Base-by-base conservation (phyloP, 2,113 vertebrate genomes). In the Ptilonorhynchus violaceus region DNA sequence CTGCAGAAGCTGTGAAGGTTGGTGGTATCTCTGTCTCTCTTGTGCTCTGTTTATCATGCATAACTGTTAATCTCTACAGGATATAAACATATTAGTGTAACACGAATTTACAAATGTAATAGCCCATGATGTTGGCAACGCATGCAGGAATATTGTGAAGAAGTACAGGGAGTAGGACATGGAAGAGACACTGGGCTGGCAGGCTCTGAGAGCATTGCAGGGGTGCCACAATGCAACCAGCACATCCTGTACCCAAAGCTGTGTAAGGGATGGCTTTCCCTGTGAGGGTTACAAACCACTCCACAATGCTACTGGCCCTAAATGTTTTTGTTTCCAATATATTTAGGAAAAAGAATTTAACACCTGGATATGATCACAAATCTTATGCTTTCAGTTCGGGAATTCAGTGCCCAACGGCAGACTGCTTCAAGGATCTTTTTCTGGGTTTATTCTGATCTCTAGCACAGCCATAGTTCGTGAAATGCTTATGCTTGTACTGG, bases 31-130 rank as follows among this genome's bases (percentile, higher is more conserved):
- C 50, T 53, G 28, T 27, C 25, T 92, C 37, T 69, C 47, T 55
- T 24, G 23, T 35, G 55, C 39, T 83, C 64, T 76, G 37, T 79
- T 85, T 91, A n/a, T 59, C 0, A 2, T 0, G 8, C 0, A 0
- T 60, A 88, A 89, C 23, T 47, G 55, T 67, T 58, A 60, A 68
- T 60, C 41, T 73, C 41, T 33, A 62, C 1, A 58, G 74, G n/a
- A 88, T 83, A 83, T 83, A 73, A 93, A 83, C 5, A 24, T 15
- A 46, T 39, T n/a, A 83, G 31, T 27, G 24, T 53, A 90, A 80
- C 28, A n/a, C 5, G 25, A 81, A 63, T 84, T 53, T 50, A 89
- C 25, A 30, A 73, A 91, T 39, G 49, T 76, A 79, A 60, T 37
- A 79, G 70, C 35, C 62, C 44, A 28, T n/a, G 22, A 31, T 35